Evolutionary conservation across 2,113 vertebrate genomes (phyloP).

Genomic region (Mustela nigripes): DNA sequence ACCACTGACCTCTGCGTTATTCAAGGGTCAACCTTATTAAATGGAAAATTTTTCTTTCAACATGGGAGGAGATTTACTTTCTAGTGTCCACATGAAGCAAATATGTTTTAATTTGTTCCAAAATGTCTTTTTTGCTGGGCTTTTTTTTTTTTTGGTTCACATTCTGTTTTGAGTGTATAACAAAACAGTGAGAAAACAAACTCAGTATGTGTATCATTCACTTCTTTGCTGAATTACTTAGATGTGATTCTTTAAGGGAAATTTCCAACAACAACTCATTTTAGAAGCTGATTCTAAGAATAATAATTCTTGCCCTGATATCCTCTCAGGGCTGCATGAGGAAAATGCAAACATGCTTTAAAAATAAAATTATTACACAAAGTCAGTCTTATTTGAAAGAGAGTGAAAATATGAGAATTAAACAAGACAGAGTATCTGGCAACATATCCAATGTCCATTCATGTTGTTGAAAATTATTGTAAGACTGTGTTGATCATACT

Average conservation of each 20-base stretch:
- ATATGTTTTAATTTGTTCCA: conserved; percentile 40
- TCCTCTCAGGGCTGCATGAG: neutral
- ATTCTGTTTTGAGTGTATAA: conserved; percentile 33
- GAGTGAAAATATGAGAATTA: neutral
- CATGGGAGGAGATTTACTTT: neutral
- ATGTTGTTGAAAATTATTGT: neutral
- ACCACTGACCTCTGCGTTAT: neutral
- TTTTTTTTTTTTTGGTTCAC: neutral
- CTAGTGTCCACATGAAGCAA: neutral
- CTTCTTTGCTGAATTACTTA: conserved; percentile 24
- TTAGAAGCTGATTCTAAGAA: conserved; percentile 25
- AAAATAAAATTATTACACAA: conserved; percentile 8
- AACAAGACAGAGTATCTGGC: neutral
- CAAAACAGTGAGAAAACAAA: neutral
- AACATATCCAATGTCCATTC: neutral
- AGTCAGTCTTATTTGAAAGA: neutral
- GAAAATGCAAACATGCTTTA: conserved; percentile 45
- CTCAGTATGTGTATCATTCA: neutral
- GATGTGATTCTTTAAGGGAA: neutral
- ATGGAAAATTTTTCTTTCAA: conserved; percentile 30
- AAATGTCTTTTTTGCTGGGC: neutral
- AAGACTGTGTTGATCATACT: neutral
- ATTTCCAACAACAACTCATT: neutral
- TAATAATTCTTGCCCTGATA: neutral
- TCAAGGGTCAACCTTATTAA: neutral